Percentiles rank a stretch among this genome's conserved stretches.
Conservation (phyloP, 1,140 invertebrate species). For the Diachasmimorpha longicaudata region DNA sequence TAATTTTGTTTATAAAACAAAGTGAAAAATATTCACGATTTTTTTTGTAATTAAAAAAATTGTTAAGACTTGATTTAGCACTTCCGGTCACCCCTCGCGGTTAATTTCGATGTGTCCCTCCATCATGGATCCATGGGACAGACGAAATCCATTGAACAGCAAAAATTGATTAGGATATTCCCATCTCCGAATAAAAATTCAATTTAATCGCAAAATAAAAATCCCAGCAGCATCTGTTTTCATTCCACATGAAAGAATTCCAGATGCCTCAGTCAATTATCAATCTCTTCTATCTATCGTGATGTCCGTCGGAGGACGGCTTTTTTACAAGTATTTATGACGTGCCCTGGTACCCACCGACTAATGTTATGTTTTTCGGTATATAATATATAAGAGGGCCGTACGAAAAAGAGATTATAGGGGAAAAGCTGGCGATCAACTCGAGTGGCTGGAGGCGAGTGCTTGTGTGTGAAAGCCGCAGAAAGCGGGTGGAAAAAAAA, state of each 20-base stretch:
- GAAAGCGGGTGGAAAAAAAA: neutral
- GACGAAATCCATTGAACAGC: too few relatives aligned
- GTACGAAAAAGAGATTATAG: neutral
- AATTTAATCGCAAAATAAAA: slow-evolving; percentile 4
- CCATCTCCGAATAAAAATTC: neutral
- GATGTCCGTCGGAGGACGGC: neutral
- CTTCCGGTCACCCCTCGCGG: too few relatives aligned
- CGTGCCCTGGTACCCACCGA: neutral
- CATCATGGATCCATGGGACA: too few relatives aligned
- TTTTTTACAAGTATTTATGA: neutral
- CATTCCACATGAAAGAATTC: neutral
- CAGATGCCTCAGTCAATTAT: neutral
- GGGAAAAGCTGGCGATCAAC: neutral
- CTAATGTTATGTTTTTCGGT: neutral
- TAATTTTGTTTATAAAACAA: too few relatives aligned
- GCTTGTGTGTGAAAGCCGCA: neutral
- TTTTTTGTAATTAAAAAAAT: too few relatives aligned
- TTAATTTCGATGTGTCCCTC: too few relatives aligned
- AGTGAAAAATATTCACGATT: too few relatives aligned
- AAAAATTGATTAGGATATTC: neutral
- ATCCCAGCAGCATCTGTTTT: neutral
- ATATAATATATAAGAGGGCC: neutral
- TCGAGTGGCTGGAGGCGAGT: neutral
- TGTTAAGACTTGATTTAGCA: neutral
- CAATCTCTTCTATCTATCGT: neutral